phyloP scores from a whole-genome alignment of 2,113 vertebrate species.

The Naja naja region DNA sequence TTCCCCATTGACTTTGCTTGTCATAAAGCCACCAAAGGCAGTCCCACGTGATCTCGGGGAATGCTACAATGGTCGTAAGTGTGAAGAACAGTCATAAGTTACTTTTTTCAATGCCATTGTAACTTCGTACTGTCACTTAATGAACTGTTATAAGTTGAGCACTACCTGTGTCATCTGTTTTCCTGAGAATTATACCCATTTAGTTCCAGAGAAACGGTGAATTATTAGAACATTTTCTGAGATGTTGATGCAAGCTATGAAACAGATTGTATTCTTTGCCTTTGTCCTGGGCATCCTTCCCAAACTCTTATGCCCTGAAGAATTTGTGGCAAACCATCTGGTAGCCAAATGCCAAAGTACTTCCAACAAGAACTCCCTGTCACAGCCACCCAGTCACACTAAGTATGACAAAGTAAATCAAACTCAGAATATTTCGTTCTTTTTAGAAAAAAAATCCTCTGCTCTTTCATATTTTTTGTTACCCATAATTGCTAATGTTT shows the following conservation, averaged over 20 bases:
- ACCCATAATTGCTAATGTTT: background rate
- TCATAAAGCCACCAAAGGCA: background rate
- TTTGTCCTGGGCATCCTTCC: conserved; percentile 30
- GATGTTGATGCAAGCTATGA: background rate
- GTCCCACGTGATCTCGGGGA: background rate
- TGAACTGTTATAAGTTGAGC: background rate
- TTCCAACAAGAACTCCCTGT: background rate
- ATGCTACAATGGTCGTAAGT: background rate
- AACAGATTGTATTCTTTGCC: conserved; percentile 7
- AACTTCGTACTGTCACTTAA: background rate
- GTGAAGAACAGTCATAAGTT: background rate
- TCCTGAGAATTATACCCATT: background rate
- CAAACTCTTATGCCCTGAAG: background rate
- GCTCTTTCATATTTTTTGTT: background rate
- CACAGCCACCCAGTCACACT: background rate
- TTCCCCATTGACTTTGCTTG: background rate
- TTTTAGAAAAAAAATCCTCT: background rate
- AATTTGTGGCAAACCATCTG: conserved; percentile 29
- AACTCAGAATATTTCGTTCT: conserved; percentile 6
- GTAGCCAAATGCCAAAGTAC: conserved; percentile 26
- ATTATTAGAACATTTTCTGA: conserved; percentile 7
- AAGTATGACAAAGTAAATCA: background rate
- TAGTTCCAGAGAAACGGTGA: background rate
- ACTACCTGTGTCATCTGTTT: background rate
- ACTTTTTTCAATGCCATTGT: background rate